Evolutionary conservation across 1,140 invertebrate genomes (phyloP).

Genomic region (Medauroidea extradentata): DNA sequence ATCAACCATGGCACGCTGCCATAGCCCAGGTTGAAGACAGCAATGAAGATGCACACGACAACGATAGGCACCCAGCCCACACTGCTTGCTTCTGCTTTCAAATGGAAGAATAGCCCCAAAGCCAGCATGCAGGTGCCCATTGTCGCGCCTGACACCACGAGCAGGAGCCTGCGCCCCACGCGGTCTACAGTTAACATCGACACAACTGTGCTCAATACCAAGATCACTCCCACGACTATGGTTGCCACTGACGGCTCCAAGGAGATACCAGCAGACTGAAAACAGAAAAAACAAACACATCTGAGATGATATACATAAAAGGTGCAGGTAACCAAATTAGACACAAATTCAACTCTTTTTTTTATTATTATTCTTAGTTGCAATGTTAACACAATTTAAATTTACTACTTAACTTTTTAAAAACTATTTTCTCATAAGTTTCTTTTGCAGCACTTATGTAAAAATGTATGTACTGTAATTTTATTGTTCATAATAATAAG

Average conservation of each 20-base stretch:
- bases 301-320: no score
- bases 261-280: conserved; percentile 55
- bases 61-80: conserved; percentile 63
- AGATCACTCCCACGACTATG: conserved; percentile 73
- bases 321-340: no score
- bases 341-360: no score
- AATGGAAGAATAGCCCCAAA: conserved; percentile 50
- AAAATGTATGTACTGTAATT: no score
- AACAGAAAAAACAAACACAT: conserved; percentile 3
- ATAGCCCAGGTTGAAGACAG: conserved; percentile 51
- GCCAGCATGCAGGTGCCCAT: conserved; percentile 63
- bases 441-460: no score
- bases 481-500: no score
- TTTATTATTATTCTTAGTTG: no score
- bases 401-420: no score
- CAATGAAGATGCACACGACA: conserved; percentile 50
- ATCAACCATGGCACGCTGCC: conserved; percentile 83
- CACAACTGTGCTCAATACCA: conserved; percentile 64
- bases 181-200: conserved; percentile 71
- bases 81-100: conserved; percentile 21
- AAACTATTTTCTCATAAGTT: no score
- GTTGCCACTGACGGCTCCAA: conserved; percentile 60
- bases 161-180: conserved; percentile 66
- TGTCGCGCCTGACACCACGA: conserved; percentile 63
- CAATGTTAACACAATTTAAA: no score